Base-by-base conservation (phyloP, 2,888 invertebrate species). In the Sycophila texana region DNA sequence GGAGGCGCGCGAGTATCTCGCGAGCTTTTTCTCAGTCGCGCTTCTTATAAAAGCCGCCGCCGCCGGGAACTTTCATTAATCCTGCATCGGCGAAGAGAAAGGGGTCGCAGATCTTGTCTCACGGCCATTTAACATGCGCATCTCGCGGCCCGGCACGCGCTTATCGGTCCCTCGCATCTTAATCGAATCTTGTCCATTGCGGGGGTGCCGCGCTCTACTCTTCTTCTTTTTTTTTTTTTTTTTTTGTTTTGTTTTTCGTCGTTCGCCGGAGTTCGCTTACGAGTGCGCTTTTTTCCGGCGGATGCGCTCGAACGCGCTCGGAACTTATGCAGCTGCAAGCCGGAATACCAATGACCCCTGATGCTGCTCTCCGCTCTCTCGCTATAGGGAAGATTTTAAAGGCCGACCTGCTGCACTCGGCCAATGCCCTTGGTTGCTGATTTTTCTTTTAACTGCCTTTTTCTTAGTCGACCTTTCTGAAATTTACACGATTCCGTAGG, bases 171-270 rank as follows among this genome's bases (percentile, higher is more conserved):
- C 57, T 47, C 39, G 71, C 66, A 77, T 81, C 77, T 81, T 81
- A 81, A 81, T 81, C 77, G 77, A 81, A 81, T 80, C 77, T 72
- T 72, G 73, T 73, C 72, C 80, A 58, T 68, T 70, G 60, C 39
- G 39, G 39, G 39, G 39, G 10, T 39, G 39, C 7, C 74, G 61
- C 67, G 53, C 39, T 39, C 30, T 5, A 22, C 65, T 18, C 14
- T n/a, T n/a, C n/a, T n/a, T n/a, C n/a, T n/a, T n/a, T n/a, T n/a
- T n/a, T n/a, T n/a, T 55, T 47, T 65, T 47, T 60, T 71, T 60
- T 1, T 51, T n/a, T 7, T 26, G 20, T 14, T 61, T 30, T 22
- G 3, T 22, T 20, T 22, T 60, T 39, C 39, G 0, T 10, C 0
- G 1, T 7, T 7, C 26, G 10, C 18, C 7, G 39, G 51, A 60